Base-by-base conservation (phyloP, 1,140 invertebrate genomes). In the Luehdorfia chinensis region DNA sequence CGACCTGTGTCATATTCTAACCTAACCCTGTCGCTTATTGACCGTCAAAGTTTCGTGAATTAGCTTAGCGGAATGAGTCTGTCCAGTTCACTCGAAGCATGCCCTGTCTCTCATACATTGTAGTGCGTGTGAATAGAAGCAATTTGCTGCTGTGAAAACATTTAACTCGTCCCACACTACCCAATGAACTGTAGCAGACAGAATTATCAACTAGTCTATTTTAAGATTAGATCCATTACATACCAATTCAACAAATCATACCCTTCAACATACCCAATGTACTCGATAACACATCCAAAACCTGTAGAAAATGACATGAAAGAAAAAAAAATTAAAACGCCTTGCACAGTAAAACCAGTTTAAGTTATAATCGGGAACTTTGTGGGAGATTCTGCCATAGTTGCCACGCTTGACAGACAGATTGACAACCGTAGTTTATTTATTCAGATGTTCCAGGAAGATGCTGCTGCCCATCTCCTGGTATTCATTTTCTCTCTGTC, bases 71-170 rank as follows among this genome's bases (percentile, higher is more conserved):
- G 52, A 55, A 54, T 63, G 47, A 30, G 9, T 47, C 51, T 60
- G 31, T 52, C 41, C 39, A 51, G 23, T 44, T 55, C 51, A 55
- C 54, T 55, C 56, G 50, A 47, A 66, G 75, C 71, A 76, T 76
- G 73, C 33, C 64, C 37, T n/a, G 19, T 56, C 45, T 62, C 53
- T 55, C 52, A 65, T 59, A 47, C 47, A 49, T 53, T 15, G 55
- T 74, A 73, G 70, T 67, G 54, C 55, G 62, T 66, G 45, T 41
- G 41, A 47, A 30, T 79, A 75, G 71, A 50, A 39, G 45, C 57
- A 52, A 73, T 71, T 77, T 58, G 65, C 60, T 72, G 74, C 72
- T 75, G 67, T 74, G 44, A 61, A 56, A 50, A 47, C 63, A 36
- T 57, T 46, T 39, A 47, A 12, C 13, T 12, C 11, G 12, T 13